These are phyloP conservation scores for Camelus bactrianus DNA, from an alignment of 2,113 vertebrate genomes.

Conservation along the genomic window DNA sequence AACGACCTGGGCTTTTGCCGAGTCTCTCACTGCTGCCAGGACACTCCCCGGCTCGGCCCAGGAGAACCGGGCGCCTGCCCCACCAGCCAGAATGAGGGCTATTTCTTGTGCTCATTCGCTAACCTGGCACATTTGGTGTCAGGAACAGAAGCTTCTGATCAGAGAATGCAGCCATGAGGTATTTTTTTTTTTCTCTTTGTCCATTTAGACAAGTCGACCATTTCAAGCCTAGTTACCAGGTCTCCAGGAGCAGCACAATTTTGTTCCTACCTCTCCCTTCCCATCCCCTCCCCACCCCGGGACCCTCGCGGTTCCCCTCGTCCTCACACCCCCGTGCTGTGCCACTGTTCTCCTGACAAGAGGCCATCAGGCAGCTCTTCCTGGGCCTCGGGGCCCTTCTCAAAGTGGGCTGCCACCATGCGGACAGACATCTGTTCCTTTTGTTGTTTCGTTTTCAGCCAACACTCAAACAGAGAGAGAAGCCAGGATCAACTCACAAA, in stretches of 20 bases:
- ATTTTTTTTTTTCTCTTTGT: slow-evolving; percentile 84
- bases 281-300: slow-evolving; percentile 70
- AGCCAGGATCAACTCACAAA: slow-evolving; percentile 91
- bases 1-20: neutral
- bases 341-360: slow-evolving; percentile 55
- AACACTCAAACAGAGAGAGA: slow-evolving; percentile 88
- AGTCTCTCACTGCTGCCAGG: neutral
- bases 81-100: neutral
- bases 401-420: slow-evolving; percentile 77
- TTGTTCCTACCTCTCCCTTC: slow-evolving; percentile 50
- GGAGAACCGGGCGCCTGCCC: neutral
- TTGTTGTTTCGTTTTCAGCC: slow-evolving; percentile 83
- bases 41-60: neutral
- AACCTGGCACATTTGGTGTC: slow-evolving; percentile 51
- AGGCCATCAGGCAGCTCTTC: slow-evolving; percentile 63
- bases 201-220: slow-evolving; percentile 79
- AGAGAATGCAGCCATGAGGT: slow-evolving; percentile 86
- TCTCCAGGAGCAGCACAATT: slow-evolving; percentile 78
- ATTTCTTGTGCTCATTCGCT: slow-evolving; percentile 45
- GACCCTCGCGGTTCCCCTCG: slow-evolving; percentile 57
- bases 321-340: slow-evolving; percentile 25
- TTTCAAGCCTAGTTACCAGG: slow-evolving; percentile 87
- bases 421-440: slow-evolving; percentile 81
- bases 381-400: slow-evolving; percentile 27
- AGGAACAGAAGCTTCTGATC: slow-evolving; percentile 68